A percentile compares a stretch with the other conserved stretches of the same genome.
phyloP scores from a whole-genome alignment of 2,113 vertebrate species.

The Gallinago paraguaiae region DNA sequence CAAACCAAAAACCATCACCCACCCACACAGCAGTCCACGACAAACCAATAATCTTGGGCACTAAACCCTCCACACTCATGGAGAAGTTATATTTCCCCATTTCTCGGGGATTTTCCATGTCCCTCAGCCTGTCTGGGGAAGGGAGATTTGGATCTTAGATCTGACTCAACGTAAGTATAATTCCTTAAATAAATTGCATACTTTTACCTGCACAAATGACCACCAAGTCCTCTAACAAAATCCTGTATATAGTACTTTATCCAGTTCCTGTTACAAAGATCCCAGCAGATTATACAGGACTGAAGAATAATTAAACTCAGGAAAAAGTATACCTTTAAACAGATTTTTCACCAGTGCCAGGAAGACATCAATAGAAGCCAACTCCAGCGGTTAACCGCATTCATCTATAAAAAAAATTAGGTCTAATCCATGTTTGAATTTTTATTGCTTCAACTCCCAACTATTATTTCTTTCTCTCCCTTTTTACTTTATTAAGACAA shows the following conservation, averaged over 20 bases:
- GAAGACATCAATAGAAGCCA: background rate
- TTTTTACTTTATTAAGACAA: background rate
- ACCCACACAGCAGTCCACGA: too few relatives aligned
- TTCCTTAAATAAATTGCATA: background rate
- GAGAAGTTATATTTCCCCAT: background rate
- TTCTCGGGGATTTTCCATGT: background rate
- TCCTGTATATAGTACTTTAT: background rate
- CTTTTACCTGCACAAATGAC: background rate
- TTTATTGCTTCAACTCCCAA: background rate
- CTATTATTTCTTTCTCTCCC: background rate
- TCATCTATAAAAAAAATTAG: background rate
- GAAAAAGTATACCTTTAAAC: background rate
- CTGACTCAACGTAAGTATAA: background rate
- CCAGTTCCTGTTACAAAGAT: background rate
- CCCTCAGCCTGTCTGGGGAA: background rate
- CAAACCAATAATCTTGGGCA: too few relatives aligned
- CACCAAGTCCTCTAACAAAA: background rate
- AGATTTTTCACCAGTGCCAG: background rate
- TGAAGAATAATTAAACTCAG: background rate
- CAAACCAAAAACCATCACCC: too few relatives aligned
- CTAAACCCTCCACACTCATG: rapidly evolving
- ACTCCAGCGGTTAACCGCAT: background rate
- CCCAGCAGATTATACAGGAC: background rate
- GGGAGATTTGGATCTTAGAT: background rate
- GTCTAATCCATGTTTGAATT: background rate